phyloP scores from a whole-genome alignment of 2,113 vertebrate genomes.

The Lophura nycthemera region DNA sequence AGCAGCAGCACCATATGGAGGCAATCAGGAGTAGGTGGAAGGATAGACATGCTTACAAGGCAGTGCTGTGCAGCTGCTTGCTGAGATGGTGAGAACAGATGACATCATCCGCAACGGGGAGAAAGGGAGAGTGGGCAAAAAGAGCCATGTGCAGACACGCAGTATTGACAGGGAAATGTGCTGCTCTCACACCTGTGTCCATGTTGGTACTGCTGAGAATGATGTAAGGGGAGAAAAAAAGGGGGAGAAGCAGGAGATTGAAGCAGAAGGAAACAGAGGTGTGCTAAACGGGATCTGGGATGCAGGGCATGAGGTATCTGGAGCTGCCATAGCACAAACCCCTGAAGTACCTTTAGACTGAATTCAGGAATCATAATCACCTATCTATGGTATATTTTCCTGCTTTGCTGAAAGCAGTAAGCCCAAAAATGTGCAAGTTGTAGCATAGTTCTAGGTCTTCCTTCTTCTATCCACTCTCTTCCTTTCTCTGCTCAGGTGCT shows the following conservation, averaged over 20 bases:
- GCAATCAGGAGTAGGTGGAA: conserved; percentile 61
- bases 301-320: neutral
- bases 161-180: conserved; percentile 40
- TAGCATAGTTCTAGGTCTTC: neutral
- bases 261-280: neutral
- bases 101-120: conserved; percentile 64
- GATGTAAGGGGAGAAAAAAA: neutral
- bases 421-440: neutral
- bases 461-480: neutral
- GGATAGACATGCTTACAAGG: conserved; percentile 67
- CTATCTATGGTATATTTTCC: neutral
- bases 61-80: conserved; percentile 67
- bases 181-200: conserved; percentile 61
- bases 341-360: neutral
- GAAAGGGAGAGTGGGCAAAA: conserved; percentile 61
- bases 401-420: neutral
- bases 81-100: conserved; percentile 70
- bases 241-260: neutral
- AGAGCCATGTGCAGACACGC: conserved; percentile 36
- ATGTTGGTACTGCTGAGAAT: neutral
- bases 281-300: neutral
- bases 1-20: conserved; percentile 78
- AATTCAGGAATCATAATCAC: neutral
- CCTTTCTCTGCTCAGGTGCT: neutral
- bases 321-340: neutral